These are phyloP conservation scores for Camelus dromedarius DNA, from an alignment of 2,113 vertebrate species.

Conservation along the genomic window DNA sequence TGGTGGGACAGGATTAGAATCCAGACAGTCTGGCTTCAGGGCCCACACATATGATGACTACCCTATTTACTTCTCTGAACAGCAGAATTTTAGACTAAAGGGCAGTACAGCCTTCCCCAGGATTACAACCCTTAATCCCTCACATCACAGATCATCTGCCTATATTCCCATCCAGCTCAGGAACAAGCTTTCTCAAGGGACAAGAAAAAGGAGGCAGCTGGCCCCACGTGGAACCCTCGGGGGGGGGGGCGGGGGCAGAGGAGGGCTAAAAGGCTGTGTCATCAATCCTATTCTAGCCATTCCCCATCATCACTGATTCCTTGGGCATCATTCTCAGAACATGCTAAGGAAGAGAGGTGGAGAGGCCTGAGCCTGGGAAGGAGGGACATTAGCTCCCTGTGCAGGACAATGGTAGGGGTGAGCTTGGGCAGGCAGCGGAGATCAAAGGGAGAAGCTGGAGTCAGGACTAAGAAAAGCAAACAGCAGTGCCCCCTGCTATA, in stretches of 20 bases:
- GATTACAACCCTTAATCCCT: neutral
- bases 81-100: constrained; percentile 7
- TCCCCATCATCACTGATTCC: neutral
- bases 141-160: neutral
- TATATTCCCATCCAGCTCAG: neutral
- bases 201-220: neutral
- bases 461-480: constrained; percentile 89
- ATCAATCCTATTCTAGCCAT: neutral
- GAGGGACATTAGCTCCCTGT: constrained; percentile 79
- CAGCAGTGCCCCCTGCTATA: constrained; percentile 79
- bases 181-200: neutral
- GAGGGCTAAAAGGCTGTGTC: neutral
- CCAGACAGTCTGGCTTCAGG: neutral
- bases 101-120: neutral
- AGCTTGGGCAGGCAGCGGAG: constrained; percentile 76
- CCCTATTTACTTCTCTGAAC: constrained; percentile 20
- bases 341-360: neutral
- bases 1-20: neutral
- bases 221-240: neutral
- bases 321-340: neutral
- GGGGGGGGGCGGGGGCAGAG: too few relatives aligned
- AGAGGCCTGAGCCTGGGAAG: neutral
- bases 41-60: neutral
- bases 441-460: constrained; percentile 88
- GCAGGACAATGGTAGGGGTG: constrained; percentile 79